Percentiles rank a stretch among this genome's conserved stretches.
Evolutionary conservation across 2,888 invertebrate genomes (phyloP).

Genomic region (Zygogramma bicolorata): DNA sequence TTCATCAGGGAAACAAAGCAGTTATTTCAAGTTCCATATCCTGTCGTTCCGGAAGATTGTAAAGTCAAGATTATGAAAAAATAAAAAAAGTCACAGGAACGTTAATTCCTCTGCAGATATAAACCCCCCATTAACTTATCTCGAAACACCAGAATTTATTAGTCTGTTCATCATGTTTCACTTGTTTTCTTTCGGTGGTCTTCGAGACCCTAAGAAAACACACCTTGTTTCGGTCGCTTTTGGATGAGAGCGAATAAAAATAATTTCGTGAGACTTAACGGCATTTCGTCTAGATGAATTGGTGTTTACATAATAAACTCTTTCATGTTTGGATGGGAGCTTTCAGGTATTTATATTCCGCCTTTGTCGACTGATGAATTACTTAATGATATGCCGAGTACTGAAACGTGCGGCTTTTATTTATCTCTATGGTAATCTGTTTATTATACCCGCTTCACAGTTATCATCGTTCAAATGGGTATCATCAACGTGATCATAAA

Average conservation of each 20-base stretch:
- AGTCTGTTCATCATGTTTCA: slow-evolving; percentile 13
- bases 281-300: slow-evolving; percentile 29
- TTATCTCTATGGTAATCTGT: neutral
- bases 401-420: neutral
- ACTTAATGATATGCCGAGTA: slow-evolving; percentile 22
- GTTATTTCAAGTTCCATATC: neutral
- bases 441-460: neutral
- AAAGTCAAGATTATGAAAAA: neutral
- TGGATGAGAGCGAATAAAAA: slow-evolving; percentile 26
- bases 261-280: slow-evolving; percentile 21
- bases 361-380: slow-evolving; percentile 34
- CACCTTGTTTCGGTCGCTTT: slow-evolving; percentile 24
- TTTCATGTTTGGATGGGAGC: slow-evolving; percentile 29
- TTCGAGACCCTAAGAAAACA: slow-evolving; percentile 25
- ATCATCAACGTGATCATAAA: neutral
- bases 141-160: slow-evolving; percentile 11
- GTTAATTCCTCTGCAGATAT: slow-evolving; percentile 16
- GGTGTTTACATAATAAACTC: slow-evolving; percentile 36
- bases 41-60: neutral
- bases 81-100: neutral
- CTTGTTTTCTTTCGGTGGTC: slow-evolving; percentile 28
- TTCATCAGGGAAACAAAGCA: no score
- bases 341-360: slow-evolving; percentile 32
- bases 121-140: slow-evolving; percentile 21
- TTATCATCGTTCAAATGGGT: neutral